phyloP scores from a whole-genome alignment of 2,797 vertebrate genomes.

The Phrynocephalus vlangalii region DNA sequence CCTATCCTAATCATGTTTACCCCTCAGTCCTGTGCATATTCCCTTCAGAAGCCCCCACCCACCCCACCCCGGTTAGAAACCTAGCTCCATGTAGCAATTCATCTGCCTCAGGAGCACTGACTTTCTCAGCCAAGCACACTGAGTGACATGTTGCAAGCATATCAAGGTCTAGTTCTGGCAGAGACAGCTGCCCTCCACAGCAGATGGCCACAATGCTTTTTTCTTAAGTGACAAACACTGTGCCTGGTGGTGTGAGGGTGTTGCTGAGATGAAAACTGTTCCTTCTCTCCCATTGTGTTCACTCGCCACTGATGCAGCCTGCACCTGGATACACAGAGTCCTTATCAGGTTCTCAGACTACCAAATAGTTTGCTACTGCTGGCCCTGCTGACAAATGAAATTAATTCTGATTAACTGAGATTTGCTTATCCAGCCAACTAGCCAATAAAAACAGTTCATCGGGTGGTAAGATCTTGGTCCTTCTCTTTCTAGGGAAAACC shows the following conservation, averaged over 20 bases:
- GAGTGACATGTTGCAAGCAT: neutral
- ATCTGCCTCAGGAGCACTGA: neutral
- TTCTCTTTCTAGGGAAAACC: neutral
- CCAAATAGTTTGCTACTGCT: neutral
- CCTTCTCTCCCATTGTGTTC: neutral
- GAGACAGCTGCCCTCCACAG: neutral
- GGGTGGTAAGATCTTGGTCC: neutral
- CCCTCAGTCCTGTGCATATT: neutral
- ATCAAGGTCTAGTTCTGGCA: neutral
- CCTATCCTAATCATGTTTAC: neutral
- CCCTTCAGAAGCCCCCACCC: neutral
- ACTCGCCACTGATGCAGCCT: neutral
- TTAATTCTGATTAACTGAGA: neutral
- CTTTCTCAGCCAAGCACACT: neutral
- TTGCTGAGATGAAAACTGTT: neutral
- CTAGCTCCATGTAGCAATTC: neutral
- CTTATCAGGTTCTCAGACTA: neutral
- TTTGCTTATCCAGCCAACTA: neutral
- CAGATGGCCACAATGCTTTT: neutral
- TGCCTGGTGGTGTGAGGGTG: neutral
- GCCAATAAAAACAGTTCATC: neutral
- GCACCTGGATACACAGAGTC: neutral
- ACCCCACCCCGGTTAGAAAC: neutral
- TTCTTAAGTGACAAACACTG: neutral
- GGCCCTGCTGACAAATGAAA: neutral